Percentiles rank a stretch among this genome's conserved stretches.
Conservation (phyloP, 2,888 invertebrate species). For the Amphipyra tragopoginis region DNA sequence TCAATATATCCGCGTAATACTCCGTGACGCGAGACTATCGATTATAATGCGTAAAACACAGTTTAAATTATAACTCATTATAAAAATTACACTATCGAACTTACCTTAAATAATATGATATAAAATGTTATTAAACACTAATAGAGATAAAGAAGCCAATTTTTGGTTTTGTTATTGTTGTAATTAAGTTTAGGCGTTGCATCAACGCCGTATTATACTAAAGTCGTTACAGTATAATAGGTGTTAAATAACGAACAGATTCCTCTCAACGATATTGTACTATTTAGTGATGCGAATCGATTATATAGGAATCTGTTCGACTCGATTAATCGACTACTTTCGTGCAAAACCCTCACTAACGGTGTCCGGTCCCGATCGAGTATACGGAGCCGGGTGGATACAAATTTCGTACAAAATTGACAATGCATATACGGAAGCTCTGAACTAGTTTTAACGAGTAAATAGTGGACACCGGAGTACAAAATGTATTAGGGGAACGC, state of each 20-base stretch:
- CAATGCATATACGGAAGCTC: slow-evolving; percentile 60
- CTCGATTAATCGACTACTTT: slow-evolving; percentile 44
- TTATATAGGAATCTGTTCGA: slow-evolving; percentile 29
- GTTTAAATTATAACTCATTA: slow-evolving; percentile 57
- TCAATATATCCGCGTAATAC: slow-evolving; percentile 28
- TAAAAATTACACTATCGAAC: slow-evolving; percentile 72
- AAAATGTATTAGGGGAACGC: slow-evolving; percentile 18
- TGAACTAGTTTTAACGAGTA: slow-evolving; percentile 50
- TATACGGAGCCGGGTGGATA: slow-evolving; percentile 45
- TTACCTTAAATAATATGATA: slow-evolving; percentile 83
- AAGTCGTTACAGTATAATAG: slow-evolving; percentile 55
- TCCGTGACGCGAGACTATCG: slow-evolving; percentile 33
- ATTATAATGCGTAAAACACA: slow-evolving; percentile 58
- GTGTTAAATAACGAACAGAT: slow-evolving; percentile 51
- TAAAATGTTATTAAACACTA: slow-evolving; percentile 82
- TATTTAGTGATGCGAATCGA: slow-evolving; percentile 34
- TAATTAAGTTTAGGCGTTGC: slow-evolving; percentile 69
- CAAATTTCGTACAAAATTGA: slow-evolving; percentile 61
- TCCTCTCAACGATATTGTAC: slow-evolving; percentile 44
- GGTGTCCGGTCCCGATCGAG: slow-evolving; percentile 46
- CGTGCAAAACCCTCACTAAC: slow-evolving; percentile 43
- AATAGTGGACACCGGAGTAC: slow-evolving; percentile 34
- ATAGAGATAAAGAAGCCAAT: slow-evolving; percentile 86
- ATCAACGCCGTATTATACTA: slow-evolving; percentile 76
- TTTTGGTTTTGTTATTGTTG: slow-evolving; percentile 83